Evolutionary conservation across 2,888 invertebrate species (phyloP).

Genomic region (Achlya flavicornis): DNA sequence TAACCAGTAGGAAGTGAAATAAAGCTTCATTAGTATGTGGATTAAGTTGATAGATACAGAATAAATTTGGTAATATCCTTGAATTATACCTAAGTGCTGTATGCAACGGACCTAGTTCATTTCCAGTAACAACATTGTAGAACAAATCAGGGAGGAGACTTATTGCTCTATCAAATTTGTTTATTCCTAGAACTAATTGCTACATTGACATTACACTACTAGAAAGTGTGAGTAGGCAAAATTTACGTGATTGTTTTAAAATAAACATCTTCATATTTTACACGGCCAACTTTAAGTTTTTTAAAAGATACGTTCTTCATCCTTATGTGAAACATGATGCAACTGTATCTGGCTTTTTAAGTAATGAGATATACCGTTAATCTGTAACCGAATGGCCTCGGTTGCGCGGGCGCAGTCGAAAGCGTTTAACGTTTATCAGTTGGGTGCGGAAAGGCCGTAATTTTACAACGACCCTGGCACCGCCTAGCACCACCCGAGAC

Average conservation of each 20-base stretch:
- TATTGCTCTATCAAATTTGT: too few relatives aligned
- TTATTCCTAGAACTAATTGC: too few relatives aligned
- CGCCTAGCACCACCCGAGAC: conserved; percentile 67
- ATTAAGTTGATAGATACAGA: too few relatives aligned
- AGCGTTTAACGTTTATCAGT: conserved; percentile 62
- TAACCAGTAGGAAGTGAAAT: too few relatives aligned
- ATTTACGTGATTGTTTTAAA: too few relatives aligned
- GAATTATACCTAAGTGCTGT: too few relatives aligned
- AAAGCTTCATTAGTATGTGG: too few relatives aligned
- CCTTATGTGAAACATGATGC: conserved; percentile 11
- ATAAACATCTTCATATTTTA: background rate
- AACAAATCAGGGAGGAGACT: too few relatives aligned
- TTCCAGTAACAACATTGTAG: too few relatives aligned
- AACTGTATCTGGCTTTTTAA: conserved; percentile 11
- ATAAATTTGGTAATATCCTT: too few relatives aligned
- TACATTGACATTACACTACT: too few relatives aligned
- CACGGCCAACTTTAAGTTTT: background rate
- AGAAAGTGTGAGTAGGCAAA: background rate
- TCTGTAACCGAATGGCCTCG: conserved; percentile 35
- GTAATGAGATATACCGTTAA: conserved; percentile 30
- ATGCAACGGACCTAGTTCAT: too few relatives aligned
- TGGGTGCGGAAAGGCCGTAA: conserved; percentile 63
- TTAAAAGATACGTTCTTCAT: background rate
- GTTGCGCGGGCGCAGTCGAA: conserved; percentile 60
- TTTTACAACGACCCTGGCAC: conserved; percentile 60